Percentiles rank a stretch among this genome's conserved stretches.
Evolutionary conservation across 1,140 invertebrate species (phyloP).

Genomic region (Phenacoccus solenopsis): DNA sequence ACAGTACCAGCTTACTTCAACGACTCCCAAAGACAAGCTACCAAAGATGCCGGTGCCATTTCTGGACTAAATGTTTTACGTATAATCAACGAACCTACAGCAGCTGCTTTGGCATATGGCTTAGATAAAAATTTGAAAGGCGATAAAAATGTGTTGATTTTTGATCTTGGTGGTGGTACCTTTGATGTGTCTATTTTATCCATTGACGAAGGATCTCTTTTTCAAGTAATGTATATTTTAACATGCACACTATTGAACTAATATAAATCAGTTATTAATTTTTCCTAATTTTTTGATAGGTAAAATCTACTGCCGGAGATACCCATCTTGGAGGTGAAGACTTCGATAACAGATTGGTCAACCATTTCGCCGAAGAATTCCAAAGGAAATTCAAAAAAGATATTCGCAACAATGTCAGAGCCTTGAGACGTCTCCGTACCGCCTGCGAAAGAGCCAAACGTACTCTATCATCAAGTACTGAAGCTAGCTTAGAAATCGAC

Average conservation of each 20-base stretch:
- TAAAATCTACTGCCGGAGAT: conserved; percentile 19
- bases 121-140: conserved; percentile 65
- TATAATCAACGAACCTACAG: conserved; percentile 70
- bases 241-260: too few species aligned
- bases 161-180: conserved; percentile 59
- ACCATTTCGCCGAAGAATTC: conserved; percentile 47
- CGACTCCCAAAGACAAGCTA: conserved; percentile 53
- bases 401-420: conserved; percentile 35
- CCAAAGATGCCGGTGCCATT: conserved; percentile 62
- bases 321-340: conserved; percentile 49
- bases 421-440: conserved; percentile 46
- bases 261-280: not conserved
- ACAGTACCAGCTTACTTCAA: conserved; percentile 62
- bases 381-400: conserved; percentile 41
- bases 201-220: conserved; percentile 42
- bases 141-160: conserved; percentile 58
- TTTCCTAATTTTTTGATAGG: not conserved
- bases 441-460: conserved; percentile 48
- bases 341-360: conserved; percentile 67
- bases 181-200: conserved; percentile 78
- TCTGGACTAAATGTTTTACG: conserved; percentile 65
- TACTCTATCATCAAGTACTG: conserved; percentile 43
- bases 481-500: conserved; percentile 43
- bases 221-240: not conserved
- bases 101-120: conserved; percentile 71